Percentiles rank a stretch among this genome's conserved stretches.
Evolutionary conservation across 2,113 vertebrate species (phyloP).

Genomic region (Mormyrus iriodes): DNA sequence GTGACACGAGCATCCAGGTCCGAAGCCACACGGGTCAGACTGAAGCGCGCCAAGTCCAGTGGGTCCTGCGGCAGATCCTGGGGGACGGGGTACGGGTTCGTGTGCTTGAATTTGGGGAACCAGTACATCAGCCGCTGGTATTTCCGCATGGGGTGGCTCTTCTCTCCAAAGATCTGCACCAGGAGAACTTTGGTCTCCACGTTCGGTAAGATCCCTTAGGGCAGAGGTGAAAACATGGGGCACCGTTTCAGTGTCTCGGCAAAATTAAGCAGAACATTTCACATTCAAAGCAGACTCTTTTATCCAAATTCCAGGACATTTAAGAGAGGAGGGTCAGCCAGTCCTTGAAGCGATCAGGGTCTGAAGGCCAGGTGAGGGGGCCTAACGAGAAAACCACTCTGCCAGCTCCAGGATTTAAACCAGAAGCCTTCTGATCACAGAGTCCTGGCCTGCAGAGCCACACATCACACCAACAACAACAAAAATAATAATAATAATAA

Average conservation of each 20-base stretch:
- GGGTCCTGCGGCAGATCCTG: constrained; percentile 62
- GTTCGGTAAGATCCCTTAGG: constrained; percentile 71
- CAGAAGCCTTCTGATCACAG: background rate
- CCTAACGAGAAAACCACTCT: no score
- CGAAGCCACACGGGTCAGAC: constrained; percentile 66
- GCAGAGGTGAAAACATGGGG: background rate
- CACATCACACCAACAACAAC: background rate
- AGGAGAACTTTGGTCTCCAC: constrained; percentile 75
- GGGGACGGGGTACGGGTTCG: constrained; percentile 73
- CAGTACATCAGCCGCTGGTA: constrained; percentile 77
- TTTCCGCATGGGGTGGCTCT: constrained; percentile 75
- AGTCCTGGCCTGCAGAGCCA: background rate
- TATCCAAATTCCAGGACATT: background rate
- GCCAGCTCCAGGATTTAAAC: background rate
- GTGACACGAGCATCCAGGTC: constrained; percentile 66
- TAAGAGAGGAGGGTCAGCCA: background rate
- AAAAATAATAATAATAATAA: no score
- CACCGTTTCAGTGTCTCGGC: background rate
- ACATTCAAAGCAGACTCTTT: background rate
- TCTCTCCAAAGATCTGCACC: constrained; percentile 72
- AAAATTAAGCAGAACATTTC: background rate
- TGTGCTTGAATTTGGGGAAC: constrained; percentile 73
- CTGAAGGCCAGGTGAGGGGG: background rate
- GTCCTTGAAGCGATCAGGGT: background rate
- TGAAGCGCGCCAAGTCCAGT: constrained; percentile 63